A percentile compares a stretch with the other conserved stretches of the same genome.
Evolutionary conservation across 1,140 invertebrate genomes (phyloP).

Genomic region (Aleiodes sp.): DNA sequence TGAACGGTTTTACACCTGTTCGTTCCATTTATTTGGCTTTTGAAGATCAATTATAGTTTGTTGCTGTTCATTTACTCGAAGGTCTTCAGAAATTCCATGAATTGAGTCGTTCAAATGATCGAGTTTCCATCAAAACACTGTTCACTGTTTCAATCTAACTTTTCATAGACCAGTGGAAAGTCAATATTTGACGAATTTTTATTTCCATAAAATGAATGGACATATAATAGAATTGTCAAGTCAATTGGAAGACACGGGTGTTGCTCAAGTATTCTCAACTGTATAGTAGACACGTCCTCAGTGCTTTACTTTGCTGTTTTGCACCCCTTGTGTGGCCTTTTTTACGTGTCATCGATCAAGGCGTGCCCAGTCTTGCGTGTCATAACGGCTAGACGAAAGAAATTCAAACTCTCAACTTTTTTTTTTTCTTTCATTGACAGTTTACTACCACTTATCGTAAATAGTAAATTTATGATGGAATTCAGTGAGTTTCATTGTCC

Average conservation of each 20-base stretch:
- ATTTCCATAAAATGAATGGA: no score
- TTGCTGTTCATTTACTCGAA: no score
- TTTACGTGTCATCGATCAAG: conserved; percentile 9
- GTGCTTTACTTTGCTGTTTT: neutral
- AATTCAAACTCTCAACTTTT: neutral
- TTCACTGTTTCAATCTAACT: no score
- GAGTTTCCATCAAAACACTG: no score
- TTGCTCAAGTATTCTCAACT: no score
- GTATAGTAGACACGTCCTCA: neutral
- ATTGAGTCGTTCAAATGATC: no score
- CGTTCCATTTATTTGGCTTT: neutral
- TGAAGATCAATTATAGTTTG: no score
- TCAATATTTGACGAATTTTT: no score
- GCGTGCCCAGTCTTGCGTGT: conserved; percentile 3
- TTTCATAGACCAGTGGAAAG: no score
- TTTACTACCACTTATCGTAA: conserved; percentile 8
- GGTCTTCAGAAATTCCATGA: no score
- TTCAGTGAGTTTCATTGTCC: neutral
- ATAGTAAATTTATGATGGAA: conserved; percentile 10
- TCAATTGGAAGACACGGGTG: no score
- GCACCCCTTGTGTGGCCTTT: neutral
- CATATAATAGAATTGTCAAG: no score
- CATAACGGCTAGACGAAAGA: conserved; percentile 4
- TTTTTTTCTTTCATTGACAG: neutral
- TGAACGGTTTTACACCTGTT: neutral